Evolutionary conservation across 2,888 invertebrate genomes (phyloP).

Genomic region (Cylindroiulus punctatus): DNA sequence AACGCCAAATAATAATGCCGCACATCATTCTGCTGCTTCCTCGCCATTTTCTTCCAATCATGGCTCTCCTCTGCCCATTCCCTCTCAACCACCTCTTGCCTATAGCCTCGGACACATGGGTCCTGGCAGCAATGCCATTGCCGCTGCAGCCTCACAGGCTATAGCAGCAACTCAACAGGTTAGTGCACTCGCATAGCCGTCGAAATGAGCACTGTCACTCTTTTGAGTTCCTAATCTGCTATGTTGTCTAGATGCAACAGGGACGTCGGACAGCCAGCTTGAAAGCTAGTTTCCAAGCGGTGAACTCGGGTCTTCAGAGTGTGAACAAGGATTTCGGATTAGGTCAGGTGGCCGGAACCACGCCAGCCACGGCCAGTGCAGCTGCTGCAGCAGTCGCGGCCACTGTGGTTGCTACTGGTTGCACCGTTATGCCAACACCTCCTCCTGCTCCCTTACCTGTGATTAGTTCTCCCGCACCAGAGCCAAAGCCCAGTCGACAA

Average conservation of each 20-base stretch:
- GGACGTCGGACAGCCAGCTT: constrained; percentile 92
- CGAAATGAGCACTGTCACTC: background rate
- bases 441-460: background rate
- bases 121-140: constrained; percentile 88
- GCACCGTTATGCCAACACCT: constrained; percentile 31
- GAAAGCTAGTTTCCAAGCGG: constrained; percentile 95
- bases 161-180: constrained; percentile 94
- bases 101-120: constrained; percentile 79
- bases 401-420: constrained; percentile 52
- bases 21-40: constrained; percentile 54
- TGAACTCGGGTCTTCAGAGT: constrained; percentile 65
- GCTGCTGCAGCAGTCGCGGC: constrained; percentile 73
- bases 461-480: constrained; percentile 52
- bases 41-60: constrained; percentile 58
- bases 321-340: constrained; percentile 72
- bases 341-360: constrained; percentile 75
- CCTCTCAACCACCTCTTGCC: constrained; percentile 60
- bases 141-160: constrained; percentile 93
- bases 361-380: constrained; percentile 78
- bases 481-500: constrained; percentile 53
- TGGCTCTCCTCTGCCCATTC: constrained; percentile 55
- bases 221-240: background rate
- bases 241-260: constrained; percentile 64
- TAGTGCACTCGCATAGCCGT: background rate
- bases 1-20: constrained; percentile 36